Evolutionary conservation across 2,888 invertebrate genomes (phyloP).

Genomic region (Eupithecia inturbata): DNA sequence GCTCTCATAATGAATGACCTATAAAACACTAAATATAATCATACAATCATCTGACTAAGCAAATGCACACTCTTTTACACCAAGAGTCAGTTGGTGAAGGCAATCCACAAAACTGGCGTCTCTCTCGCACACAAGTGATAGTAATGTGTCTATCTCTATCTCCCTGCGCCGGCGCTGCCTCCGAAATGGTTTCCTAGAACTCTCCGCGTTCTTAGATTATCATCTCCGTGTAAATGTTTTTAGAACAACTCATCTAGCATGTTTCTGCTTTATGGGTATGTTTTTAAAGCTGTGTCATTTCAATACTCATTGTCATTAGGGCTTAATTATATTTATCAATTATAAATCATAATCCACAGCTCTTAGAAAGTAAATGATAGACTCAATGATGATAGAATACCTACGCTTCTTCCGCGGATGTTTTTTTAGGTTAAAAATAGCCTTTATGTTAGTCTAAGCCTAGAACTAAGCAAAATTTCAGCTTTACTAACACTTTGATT

Average conservation of each 20-base stretch:
- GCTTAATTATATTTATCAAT: no score
- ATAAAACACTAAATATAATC: no score
- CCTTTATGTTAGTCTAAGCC: no score
- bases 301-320: no score
- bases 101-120: constrained; percentile 65
- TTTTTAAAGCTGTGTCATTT: not conserved
- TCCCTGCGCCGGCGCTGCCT: constrained; percentile 58
- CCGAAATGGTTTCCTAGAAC: constrained; percentile 71
- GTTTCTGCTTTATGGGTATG: not conserved
- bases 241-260: constrained; percentile 24
- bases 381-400: no score
- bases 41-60: constrained; percentile 8
- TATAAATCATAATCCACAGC: not conserved
- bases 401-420: no score
- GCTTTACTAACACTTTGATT: no score
- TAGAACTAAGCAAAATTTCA: no score
- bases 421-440: no score
- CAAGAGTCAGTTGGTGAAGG: constrained; percentile 58
- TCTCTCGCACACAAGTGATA: constrained; percentile 44
- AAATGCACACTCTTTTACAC: constrained; percentile 17
- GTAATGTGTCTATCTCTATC: constrained; percentile 45
- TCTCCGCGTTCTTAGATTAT: constrained; percentile 57
- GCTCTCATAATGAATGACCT: not conserved
- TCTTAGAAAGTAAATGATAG: not conserved
- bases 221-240: constrained; percentile 53